Evolutionary conservation across 1,140 invertebrate genomes (phyloP).

Genomic region (Rhagoletis pomonella): DNA sequence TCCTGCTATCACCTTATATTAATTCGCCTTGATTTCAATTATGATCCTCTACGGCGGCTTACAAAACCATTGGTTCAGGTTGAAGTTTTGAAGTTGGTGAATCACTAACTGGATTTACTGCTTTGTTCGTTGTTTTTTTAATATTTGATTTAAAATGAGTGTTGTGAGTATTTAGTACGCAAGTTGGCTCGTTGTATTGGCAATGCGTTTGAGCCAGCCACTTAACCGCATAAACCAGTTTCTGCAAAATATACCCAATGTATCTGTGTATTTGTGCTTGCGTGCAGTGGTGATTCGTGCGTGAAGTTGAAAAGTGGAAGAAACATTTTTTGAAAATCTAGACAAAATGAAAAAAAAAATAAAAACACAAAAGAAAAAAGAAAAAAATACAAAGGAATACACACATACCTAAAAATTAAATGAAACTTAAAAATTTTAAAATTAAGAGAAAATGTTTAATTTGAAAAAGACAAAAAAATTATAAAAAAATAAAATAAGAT

Average conservation of each 20-base stretch:
- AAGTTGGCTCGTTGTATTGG: constrained; percentile 8
- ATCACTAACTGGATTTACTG: background rate
- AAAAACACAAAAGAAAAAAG: background rate
- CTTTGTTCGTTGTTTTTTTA: background rate
- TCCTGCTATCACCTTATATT: too few relatives aligned
- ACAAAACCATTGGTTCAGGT: too few relatives aligned
- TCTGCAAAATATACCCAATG: background rate
- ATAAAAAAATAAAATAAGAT: too few relatives aligned
- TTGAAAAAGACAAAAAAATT: too few relatives aligned
- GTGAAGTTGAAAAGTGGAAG: background rate
- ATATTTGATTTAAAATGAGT: background rate
- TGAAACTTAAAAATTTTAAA: background rate
- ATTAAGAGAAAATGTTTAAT: too few relatives aligned
- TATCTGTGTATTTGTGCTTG: background rate
- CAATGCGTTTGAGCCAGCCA: constrained; percentile 22
- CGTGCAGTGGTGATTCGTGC: background rate
- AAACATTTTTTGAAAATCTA: too few relatives aligned
- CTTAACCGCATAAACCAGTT: constrained; percentile 37
- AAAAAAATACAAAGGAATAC: background rate
- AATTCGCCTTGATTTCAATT: too few relatives aligned
- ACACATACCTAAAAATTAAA: background rate
- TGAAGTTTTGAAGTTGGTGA: background rate
- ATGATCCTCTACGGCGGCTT: too few relatives aligned
- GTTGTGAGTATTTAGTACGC: background rate
- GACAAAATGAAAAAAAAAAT: background rate